phyloP scores from a whole-genome alignment of 2,888 invertebrate species.

The Itoplectis maculator region DNA sequence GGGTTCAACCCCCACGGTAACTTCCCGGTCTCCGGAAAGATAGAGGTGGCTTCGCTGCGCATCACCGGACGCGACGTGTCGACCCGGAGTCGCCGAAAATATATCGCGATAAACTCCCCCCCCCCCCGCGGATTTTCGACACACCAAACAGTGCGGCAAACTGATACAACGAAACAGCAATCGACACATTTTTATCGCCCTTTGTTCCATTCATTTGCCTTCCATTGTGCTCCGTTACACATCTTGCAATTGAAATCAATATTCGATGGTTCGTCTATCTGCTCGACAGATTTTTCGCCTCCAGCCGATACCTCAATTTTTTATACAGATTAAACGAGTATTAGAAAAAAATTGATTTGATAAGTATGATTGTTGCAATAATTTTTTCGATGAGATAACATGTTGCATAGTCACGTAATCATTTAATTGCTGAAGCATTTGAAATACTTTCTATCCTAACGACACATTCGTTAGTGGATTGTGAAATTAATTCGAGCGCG shows the following conservation, averaged over 20 bases:
- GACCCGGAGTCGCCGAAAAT: constrained; percentile 9
- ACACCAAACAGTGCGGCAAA: not conserved
- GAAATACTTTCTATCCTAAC: not conserved
- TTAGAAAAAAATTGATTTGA: no score
- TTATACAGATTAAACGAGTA: no score
- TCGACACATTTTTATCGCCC: not conserved
- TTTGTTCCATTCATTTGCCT: not conserved
- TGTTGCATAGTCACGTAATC: no score
- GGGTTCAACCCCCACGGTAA: constrained; percentile 18
- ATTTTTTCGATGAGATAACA: no score
- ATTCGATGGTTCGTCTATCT: not conserved
- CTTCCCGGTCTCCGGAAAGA: constrained; percentile 64
- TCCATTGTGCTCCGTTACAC: not conserved
- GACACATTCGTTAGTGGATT: not conserved
- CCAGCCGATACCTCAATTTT: no score
- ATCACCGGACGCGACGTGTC: constrained; percentile 53
- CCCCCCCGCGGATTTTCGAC: not conserved
- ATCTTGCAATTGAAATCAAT: not conserved
- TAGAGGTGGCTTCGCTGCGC: constrained; percentile 50
- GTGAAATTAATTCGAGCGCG: not conserved
- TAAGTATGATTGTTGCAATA: no score
- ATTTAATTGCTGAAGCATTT: no score
- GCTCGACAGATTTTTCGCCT: not conserved
- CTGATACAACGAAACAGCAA: not conserved
- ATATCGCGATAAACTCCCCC: constrained; percentile 21